Evolutionary conservation across 2,888 invertebrate species (phyloP), one percentile per base, ranked within the genome.

Genomic region (Leucoma salicis): DNA sequence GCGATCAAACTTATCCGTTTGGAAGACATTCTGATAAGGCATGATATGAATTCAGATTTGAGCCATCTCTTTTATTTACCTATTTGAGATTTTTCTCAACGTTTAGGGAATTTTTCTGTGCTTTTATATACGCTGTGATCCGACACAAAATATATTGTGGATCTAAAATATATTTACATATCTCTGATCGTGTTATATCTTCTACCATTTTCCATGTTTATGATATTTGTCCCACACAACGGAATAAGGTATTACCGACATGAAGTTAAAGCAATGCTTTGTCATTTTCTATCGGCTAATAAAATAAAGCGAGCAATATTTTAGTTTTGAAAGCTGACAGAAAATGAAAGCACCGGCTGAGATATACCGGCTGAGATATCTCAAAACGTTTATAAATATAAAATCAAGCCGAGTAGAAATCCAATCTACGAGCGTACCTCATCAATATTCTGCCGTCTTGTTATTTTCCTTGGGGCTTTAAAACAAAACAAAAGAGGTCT

Each of bases 391-490:
- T 67, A 65, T 61, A 70, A 68, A 70, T 70, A 68, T 68, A 65
- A 70, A 70, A 66, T 66, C 66, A 61, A 66, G 63, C n/a, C 58
- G 66, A 53, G 60, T 65, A 66, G 60, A 63, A 66, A 67, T 69
- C 66, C 70, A 70, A 69, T 71, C 67, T 68, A 63, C 55, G 42
- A 63, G 57, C 59, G 62, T 61, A 64, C 57, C 69, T 77, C 81
- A 82, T 86, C 82, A 82, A 80, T 84, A 84, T 85, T 86, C 84
- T 57, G 70, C 67, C 61, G 61, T 70, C 74, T 79, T 81, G 78
- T 81, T 82, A 81, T 82, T 83, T 79, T 80, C 77, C 66, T 67
- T 60, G 57, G 66, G 69, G 78, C 80, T 68, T 75, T 74, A 74
- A 75, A 75, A 70, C 72, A 71, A 78, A 78, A 78, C 82, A 81